Conservation (phyloP, 2,797 vertebrate genomes). For the Diplodus puntazzo region DNA sequence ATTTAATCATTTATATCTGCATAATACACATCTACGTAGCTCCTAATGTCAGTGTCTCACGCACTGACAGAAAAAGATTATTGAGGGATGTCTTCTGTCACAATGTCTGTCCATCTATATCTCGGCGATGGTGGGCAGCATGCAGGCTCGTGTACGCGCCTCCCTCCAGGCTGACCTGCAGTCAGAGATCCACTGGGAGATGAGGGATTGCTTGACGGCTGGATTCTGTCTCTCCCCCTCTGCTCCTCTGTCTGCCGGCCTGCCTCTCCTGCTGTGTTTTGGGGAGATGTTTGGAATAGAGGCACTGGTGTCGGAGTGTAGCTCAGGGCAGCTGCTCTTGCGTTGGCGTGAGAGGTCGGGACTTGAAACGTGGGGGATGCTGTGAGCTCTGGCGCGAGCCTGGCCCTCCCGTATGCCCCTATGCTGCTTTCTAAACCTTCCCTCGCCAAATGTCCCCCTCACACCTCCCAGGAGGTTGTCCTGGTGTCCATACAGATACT, state of each 20-base stretch:
- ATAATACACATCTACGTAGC: slow-evolving; percentile 35
- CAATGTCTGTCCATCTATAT: slow-evolving; percentile 73
- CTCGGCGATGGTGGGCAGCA: slow-evolving; percentile 90
- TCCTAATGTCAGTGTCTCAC: slow-evolving; percentile 38
- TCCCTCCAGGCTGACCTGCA: slow-evolving; percentile 89
- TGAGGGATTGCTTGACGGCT: slow-evolving; percentile 79
- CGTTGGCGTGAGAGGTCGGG: slow-evolving; percentile 72
- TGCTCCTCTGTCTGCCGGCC: slow-evolving; percentile 23
- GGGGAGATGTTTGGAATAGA: slow-evolving; percentile 43
- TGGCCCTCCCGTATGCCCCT: slow-evolving; percentile 17
- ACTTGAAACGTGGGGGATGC: slow-evolving; percentile 78
- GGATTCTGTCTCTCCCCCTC: slow-evolving; percentile 51
- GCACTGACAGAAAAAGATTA: slow-evolving; percentile 30
- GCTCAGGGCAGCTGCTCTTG: slow-evolving; percentile 81
- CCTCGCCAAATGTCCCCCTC: slow-evolving; percentile 28
- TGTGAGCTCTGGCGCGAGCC: slow-evolving; percentile 61
- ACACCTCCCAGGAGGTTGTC: slow-evolving; percentile 48
- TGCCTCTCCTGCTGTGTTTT: slow-evolving; percentile 39
- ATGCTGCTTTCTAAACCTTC: slow-evolving; percentile 23
- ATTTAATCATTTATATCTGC: slow-evolving; percentile 30
- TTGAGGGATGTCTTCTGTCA: slow-evolving; percentile 21
- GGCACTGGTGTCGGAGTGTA: slow-evolving; percentile 48
- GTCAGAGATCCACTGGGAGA: slow-evolving; percentile 90
- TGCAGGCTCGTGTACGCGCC: slow-evolving; percentile 85
- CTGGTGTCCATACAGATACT: slow-evolving; percentile 86